Evolutionary conservation across 1,140 invertebrate genomes (phyloP).

Genomic region (Tribolium madens): DNA sequence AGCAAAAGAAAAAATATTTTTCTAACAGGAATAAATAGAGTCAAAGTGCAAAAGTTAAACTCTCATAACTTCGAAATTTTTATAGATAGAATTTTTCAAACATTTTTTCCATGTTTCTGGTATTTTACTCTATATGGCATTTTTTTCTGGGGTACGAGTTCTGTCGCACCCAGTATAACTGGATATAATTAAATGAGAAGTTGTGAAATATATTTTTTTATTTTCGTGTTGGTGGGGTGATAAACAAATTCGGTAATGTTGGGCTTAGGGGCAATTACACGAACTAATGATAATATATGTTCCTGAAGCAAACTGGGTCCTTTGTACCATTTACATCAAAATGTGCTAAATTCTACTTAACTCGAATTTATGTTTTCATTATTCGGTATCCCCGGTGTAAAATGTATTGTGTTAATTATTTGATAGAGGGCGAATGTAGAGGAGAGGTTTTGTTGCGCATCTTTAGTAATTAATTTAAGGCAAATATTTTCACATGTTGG

Average conservation of each 20-base stretch:
- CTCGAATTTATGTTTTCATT: conserved; percentile 21
- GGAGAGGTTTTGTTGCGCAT: neutral
- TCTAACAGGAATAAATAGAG: too few species aligned
- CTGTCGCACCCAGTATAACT: too few species aligned
- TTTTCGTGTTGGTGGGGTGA: neutral
- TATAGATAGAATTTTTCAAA: too few species aligned
- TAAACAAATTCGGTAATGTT: neutral
- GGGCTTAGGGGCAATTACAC: neutral
- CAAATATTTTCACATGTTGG: neutral
- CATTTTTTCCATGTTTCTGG: too few species aligned
- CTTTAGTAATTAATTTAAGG: neutral
- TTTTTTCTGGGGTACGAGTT: too few species aligned
- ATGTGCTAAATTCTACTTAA: conserved; percentile 27
- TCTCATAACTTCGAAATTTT: too few species aligned
- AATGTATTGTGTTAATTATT: conserved; percentile 33
- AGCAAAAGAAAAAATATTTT: too few species aligned
- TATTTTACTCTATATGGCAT: too few species aligned
- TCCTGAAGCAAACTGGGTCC: neutral
- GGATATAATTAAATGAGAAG: neutral
- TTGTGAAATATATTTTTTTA: neutral
- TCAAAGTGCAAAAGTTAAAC: too few species aligned
- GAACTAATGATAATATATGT: neutral
- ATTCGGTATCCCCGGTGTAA: conserved; percentile 15
- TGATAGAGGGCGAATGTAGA: neutral
- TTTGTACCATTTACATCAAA: conserved; percentile 19